Percentiles rank a stretch among this genome's conserved stretches.
Evolutionary conservation across 2,113 vertebrate genomes (phyloP).

Genomic region (Takifugu bimaculatus): DNA sequence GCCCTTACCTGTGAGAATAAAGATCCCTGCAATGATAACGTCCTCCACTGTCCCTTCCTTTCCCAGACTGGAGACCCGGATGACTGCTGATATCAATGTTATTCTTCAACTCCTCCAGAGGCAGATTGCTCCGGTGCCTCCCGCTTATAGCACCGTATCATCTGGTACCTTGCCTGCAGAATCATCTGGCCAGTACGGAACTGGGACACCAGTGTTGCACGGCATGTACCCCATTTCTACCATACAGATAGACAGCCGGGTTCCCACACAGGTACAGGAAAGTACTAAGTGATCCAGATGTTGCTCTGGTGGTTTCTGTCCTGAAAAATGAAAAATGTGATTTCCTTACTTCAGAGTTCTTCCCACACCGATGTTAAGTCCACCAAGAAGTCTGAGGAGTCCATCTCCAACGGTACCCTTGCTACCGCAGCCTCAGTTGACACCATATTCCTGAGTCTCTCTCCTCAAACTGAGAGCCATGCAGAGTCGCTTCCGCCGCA

Average conservation of each 20-base stretch:
- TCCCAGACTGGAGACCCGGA: constrained; percentile 86
- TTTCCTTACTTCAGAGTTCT: constrained; percentile 39
- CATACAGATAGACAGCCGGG: constrained; percentile 49
- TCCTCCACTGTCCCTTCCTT: neutral
- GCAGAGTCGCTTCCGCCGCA: constrained; percentile 32
- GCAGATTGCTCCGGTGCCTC: constrained; percentile 82
- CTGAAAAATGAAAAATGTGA: neutral
- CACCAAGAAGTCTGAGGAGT: constrained; percentile 72
- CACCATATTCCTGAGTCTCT: constrained; percentile 49
- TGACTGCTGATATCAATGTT: constrained; percentile 88
- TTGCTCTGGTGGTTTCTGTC: neutral
- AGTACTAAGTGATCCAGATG: neutral
- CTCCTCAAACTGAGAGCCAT: constrained; percentile 66
- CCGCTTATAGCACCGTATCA: constrained; percentile 81
- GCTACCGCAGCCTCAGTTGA: constrained; percentile 64
- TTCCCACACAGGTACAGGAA: constrained; percentile 71
- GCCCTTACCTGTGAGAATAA: neutral
- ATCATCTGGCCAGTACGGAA: constrained; percentile 73
- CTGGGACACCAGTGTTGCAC: constrained; percentile 63
- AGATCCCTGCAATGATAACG: neutral
- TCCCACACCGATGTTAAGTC: constrained; percentile 68
- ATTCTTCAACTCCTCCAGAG: constrained; percentile 93
- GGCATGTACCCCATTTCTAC: constrained; percentile 56
- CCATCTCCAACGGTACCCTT: constrained; percentile 71
- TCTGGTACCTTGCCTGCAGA: constrained; percentile 64